phyloP scores from a whole-genome alignment of 2,888 invertebrate species.

The Eucera pruinosa region DNA sequence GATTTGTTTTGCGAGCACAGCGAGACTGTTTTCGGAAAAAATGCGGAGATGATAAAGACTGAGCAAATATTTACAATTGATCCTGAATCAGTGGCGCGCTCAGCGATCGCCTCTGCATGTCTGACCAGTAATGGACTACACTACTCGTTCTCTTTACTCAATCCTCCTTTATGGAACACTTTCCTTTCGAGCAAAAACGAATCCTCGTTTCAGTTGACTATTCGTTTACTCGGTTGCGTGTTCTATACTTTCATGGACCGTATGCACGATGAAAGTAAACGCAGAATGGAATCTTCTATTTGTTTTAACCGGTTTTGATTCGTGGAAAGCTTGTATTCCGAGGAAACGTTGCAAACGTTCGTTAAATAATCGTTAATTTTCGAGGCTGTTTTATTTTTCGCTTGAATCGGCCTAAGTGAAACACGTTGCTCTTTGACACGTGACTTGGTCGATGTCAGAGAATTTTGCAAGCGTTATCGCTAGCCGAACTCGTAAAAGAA shows the following conservation, averaged over 20 bases:
- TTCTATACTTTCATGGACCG: neutral
- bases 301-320: no score
- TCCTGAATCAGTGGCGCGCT: neutral
- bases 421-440: no score
- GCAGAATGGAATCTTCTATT: neutral
- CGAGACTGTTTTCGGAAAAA: neutral
- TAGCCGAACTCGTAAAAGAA: conserved; percentile 29
- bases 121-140: neutral
- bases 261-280: neutral
- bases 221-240: neutral
- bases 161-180: no score
- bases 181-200: neutral
- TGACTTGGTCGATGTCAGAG: neutral
- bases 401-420: no score
- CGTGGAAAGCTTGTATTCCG: no score
- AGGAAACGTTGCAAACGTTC: no score
- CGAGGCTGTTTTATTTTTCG: no score
- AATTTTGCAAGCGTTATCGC: conserved; percentile 29
- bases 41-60: neutral
- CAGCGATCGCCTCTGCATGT: neutral
- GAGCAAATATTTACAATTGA: neutral
- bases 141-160: neutral
- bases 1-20: neutral
- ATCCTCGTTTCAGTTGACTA: neutral
- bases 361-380: no score